These are phyloP conservation scores for Mythimna impura DNA, from an alignment of 2,888 invertebrate genomes.

Conservation along the genomic window DNA sequence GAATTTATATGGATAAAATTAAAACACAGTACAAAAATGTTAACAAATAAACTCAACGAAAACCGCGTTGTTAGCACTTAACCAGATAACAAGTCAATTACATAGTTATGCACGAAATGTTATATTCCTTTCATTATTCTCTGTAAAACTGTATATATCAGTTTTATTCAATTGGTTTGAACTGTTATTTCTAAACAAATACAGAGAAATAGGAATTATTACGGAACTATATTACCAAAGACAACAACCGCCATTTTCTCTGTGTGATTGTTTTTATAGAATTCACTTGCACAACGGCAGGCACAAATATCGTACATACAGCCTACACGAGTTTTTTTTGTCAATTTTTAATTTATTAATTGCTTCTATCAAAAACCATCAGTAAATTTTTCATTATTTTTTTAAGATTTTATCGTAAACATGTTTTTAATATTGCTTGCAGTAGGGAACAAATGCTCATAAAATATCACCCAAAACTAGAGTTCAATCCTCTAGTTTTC, in stretches of 20 bases:
- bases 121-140: background rate
- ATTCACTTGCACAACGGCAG: slow-evolving; percentile 2
- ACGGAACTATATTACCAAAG: slow-evolving; percentile 69
- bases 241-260: slow-evolving; percentile 87
- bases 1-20: slow-evolving; percentile 24
- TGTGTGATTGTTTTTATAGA: slow-evolving; percentile 21
- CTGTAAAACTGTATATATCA: slow-evolving; percentile 11
- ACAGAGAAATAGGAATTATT: slow-evolving; percentile 51
- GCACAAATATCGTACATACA: slow-evolving; percentile 37
- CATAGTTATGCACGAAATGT: slow-evolving; percentile 17
- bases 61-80: slow-evolving; percentile 65
- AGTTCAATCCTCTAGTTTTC: no score
- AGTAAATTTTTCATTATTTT: no score
- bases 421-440: no score
- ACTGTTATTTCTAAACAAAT: slow-evolving; percentile 43
- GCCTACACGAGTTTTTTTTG: background rate
- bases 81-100: slow-evolving; percentile 23
- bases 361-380: no score
- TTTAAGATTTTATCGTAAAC: no score
- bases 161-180: slow-evolving; percentile 10
- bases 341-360: no score
- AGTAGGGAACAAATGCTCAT: no score
- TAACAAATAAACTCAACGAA: slow-evolving; percentile 65
- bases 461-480: no score
- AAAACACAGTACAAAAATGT: slow-evolving; percentile 56